Base-by-base conservation (phyloP, 2,113 vertebrate genomes). In the Carassius gibelio region DNA sequence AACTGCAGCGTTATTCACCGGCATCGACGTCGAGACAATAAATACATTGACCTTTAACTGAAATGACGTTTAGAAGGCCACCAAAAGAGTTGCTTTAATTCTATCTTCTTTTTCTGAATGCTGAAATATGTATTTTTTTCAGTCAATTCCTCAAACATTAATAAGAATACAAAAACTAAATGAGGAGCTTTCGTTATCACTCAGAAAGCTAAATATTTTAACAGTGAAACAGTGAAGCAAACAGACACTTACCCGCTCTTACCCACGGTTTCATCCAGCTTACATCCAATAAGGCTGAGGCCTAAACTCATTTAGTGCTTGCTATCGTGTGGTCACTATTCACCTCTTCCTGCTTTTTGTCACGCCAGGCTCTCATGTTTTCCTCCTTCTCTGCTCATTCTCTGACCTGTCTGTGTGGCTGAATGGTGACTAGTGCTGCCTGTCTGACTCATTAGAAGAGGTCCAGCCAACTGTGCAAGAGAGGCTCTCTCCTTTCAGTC, bases 381-480 rank as follows among this genome's bases (percentile, higher is more conserved):
- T 75, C 83, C 80, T 87, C 68, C 90, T 66, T 82, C 84, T 64
- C 62, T 77, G 77, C 75, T 77, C 82, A 69, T 10, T 85, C 80
- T 81, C 88, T 82, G 85, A 87, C 87, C 71, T 87, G 86, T 88
- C 38, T 85, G 80, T 88, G 87, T 78, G 36, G 85, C 87, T 88
- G 74, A 81, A 88, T 86, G 88, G 84, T 87, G 92, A 91, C 91
- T 88, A 88, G 88, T 81, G 77, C 88, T 88, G 86, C 91, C 89
- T 86, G 75, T 87, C 86, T 87, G 91, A 88, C 89, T 93, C 85
- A 90, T 91, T 92, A 68, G 75, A 85, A 85, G 89, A 88, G 87
- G 90, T 89, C 87, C 90, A 88, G 87, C 89, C 89, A 88, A 91
- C 91, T 94, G 91, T 93, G 92, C 92, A 90, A 92, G 80, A 79